Evolutionary conservation across 2,113 vertebrate species (phyloP).

Genomic region (Thinocorus orbignyianus): DNA sequence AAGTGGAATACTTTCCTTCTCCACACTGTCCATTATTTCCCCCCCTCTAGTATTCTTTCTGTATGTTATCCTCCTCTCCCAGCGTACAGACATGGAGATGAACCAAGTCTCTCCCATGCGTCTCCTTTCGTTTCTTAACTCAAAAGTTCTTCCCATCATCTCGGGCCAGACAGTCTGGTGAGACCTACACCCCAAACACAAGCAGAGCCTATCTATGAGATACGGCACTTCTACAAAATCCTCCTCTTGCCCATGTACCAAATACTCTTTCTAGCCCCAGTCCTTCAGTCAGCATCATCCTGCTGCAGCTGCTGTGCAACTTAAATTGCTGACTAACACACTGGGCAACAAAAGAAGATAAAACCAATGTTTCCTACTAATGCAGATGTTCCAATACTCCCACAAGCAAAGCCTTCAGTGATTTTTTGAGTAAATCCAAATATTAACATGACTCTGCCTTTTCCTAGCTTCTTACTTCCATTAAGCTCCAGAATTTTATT

Average conservation of each 20-base stretch:
- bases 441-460: not conserved
- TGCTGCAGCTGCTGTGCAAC: not conserved
- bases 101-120: not conserved
- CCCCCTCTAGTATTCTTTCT: not conserved
- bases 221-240: not conserved
- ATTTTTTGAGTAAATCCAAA: not conserved
- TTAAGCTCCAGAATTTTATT: not conserved
- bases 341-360: not conserved
- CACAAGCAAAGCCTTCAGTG: not conserved
- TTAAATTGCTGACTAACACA: not conserved
- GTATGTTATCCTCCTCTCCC: not conserved
- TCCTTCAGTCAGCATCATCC: not conserved
- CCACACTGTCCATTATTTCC: not conserved
- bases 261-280: not conserved
- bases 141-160: not conserved
- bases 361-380: not conserved
- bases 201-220: not conserved
- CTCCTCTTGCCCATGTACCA: not conserved
- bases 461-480: not conserved
- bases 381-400: not conserved
- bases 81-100: accelerated
- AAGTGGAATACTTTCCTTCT: not conserved
- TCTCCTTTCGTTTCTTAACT: not conserved
- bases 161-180: not conserved
- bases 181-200: not conserved